Evolutionary conservation across 37 sponge, comb jelly and placozoan species (phyloP), one percentile per base, ranked within the genome.

Genomic region (Aplysina aerophoba): DNA sequence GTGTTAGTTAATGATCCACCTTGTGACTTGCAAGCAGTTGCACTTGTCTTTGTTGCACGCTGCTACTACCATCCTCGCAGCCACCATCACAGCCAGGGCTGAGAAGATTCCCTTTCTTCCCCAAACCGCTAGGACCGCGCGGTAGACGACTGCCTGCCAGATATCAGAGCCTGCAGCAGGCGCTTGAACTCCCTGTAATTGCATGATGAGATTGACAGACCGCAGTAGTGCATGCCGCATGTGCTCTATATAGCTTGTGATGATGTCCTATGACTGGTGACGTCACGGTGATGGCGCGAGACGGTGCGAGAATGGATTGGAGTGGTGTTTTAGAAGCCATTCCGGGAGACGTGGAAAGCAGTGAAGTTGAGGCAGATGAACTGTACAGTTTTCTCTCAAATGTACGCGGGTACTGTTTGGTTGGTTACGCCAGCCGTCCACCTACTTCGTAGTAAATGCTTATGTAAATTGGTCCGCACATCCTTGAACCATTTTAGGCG

Each of bases 291-390:
- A 44, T 44, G 50, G 50, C 50, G 50, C 50, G 50, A 44, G 50
- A 44, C 6, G n/a, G n/a, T n/a, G 8, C 50, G 50, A 8, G 12
- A 13, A 71, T 71, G 73, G 73, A 28, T 19, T 71, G 73, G 73
- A 71, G 36, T 24, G 12, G 30, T 33, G 34, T 71, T 24, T 21
- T 71, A 35, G 30, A 34, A 3, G 37, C 73, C 21, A 35, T 71
- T 19, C 73, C 73, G 16, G 12, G 11, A 3, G 73, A 28, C 20
- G 73, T 71, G 31, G 37, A 35, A 6, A 21, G 20, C 3, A 71
- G 16, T 35, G 73, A 71, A 71, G 73, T 30, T 5, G 73, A 71
- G 16, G 73, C 73, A 71, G 73, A 71, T 36, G 4, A 71, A 15
- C 21, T 71, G 34, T 71, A 35, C 73, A 19, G 16, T 13, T 71